Evolutionary conservation across 92 coral and sea anemone species (phyloP).

Genomic region (Epizoanthus rinbou): DNA sequence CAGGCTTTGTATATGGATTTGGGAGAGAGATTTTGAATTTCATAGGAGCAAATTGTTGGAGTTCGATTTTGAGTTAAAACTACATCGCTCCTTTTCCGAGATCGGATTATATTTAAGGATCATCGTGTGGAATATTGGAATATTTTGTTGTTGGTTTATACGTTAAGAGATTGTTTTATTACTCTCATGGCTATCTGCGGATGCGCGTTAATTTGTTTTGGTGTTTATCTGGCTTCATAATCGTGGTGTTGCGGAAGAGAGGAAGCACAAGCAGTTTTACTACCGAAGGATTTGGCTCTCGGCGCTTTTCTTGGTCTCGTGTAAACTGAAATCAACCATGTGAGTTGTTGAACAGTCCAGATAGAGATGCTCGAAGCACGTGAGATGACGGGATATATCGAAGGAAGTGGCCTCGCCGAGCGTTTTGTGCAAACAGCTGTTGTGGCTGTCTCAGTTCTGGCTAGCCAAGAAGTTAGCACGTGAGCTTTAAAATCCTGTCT

Average conservation of each 20-base stretch:
- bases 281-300: conserved; percentile 14
- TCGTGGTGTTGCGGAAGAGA: conserved; percentile 40
- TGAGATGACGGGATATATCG: conserved; percentile 7
- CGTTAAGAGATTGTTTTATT: conserved; percentile 29
- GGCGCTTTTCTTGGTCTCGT: conserved; percentile 3
- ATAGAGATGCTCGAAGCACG: not conserved
- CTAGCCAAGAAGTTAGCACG: conserved; percentile 10
- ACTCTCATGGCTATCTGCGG: conserved; percentile 37
- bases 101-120: not conserved
- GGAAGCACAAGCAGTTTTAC: conserved; percentile 18
- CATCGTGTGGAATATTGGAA: not conserved
- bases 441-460: conserved; percentile 31
- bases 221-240: conserved; percentile 34
- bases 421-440: conserved; percentile 44
- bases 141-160: conserved; percentile 9
- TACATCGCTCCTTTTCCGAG: not conserved
- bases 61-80: not conserved
- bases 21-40: conserved; percentile 22
- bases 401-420: conserved; percentile 41
- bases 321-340: not conserved
- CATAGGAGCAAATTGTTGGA: not conserved
- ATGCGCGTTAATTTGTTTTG: conserved; percentile 43
- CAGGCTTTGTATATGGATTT: conserved; percentile 24
- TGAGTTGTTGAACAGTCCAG: not conserved
- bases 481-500: conserved; percentile 14